Conservation (phyloP, 92 coral and sea anemone genomes). For the Siderastrea siderea region DNA sequence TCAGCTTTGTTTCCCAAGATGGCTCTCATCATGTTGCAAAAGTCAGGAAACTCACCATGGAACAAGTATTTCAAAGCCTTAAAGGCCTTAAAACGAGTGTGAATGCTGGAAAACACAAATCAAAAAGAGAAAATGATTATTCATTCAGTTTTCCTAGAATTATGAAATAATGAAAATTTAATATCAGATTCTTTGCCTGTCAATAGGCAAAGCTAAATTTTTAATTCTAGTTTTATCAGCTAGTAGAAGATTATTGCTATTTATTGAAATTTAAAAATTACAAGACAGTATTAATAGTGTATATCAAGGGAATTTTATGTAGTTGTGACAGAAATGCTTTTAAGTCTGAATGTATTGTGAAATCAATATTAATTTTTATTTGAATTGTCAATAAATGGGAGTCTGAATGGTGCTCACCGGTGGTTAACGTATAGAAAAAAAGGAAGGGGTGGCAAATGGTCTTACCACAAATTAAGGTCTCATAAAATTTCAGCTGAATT, state of each 20-base stretch:
- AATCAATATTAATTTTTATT: no score
- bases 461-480: no score
- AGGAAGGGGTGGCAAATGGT: no score
- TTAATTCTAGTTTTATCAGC: not conserved
- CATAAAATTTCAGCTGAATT: no score
- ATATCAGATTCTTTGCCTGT: not conserved
- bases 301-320: no score
- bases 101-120: not conserved
- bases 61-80: constrained; percentile 21
- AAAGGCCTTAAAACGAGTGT: not conserved
- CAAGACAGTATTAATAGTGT: not conserved
- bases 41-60: constrained; percentile 53
- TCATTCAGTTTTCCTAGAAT: constrained; percentile 37
- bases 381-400: no score
- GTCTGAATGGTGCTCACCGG: no score
- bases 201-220: not conserved
- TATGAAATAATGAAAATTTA: not conserved
- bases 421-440: no score
- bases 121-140: constrained; percentile 34
- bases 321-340: no score
- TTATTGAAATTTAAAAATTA: not conserved
- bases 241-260: not conserved
- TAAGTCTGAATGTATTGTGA: no score
- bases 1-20: constrained; percentile 54
- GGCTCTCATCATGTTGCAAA: constrained; percentile 34